Evolutionary conservation across 2,888 invertebrate species (phyloP).

Genomic region (Thumatha senex): DNA sequence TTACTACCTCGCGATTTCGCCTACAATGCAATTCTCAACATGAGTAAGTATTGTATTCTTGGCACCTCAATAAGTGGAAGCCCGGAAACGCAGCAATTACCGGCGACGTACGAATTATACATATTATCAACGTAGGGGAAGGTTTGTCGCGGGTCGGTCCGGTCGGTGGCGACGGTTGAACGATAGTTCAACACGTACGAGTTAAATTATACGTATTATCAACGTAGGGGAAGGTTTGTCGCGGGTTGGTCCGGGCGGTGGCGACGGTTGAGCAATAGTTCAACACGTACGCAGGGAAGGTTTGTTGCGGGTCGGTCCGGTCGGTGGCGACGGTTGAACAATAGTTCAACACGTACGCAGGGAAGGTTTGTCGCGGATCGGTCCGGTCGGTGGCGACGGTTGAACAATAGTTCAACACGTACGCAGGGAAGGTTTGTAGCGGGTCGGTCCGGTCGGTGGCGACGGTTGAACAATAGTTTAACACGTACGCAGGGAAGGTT

Average conservation of each 20-base stretch:
- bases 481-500: too few relatives aligned
- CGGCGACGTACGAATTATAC: constrained; percentile 6
- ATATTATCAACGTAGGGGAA: background rate
- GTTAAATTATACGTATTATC: constrained; percentile 4
- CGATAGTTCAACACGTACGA: too few relatives aligned
- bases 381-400: background rate
- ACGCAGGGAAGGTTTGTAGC: background rate
- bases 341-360: too few relatives aligned
- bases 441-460: background rate
- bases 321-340: background rate
- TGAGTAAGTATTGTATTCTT: constrained; percentile 11
- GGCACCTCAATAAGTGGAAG: constrained; percentile 8
- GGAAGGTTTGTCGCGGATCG: background rate
- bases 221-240: background rate
- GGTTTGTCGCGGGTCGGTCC: background rate
- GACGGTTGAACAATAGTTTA: too few relatives aligned
- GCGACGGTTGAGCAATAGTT: background rate
- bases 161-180: background rate
- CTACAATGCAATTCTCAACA: background rate
- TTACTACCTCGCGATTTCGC: background rate
- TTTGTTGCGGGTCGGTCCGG: background rate
- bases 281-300: too few relatives aligned
- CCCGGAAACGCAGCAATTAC: constrained; percentile 31
- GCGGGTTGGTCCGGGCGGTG: background rate
- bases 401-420: too few relatives aligned